Evolutionary conservation across 2,888 invertebrate genomes (phyloP), one percentile per base, ranked within the genome.

Genomic region (Gastracanthus pulcherrimus): DNA sequence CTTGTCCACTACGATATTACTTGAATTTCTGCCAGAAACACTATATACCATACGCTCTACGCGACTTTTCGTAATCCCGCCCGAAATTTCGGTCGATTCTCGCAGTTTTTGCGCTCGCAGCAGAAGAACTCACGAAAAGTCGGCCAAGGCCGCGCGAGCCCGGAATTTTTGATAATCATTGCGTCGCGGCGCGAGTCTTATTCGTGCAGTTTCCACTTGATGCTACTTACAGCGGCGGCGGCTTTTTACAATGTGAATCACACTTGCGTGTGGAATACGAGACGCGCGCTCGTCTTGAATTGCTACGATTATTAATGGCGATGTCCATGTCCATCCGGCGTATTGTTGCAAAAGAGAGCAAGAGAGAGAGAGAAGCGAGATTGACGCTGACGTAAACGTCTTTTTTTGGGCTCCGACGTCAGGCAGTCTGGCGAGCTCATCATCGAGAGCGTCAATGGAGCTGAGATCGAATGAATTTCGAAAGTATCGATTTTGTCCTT

Each of bases 291-390:
- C 38, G 26, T n/a, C 11, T 29, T 70, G 55, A 70, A 78, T 82
- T 66, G 70, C 58, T 64, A 64, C 36, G 71, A 76, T 71, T 79
- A 71, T 82, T 82, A 76, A 64, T 70, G 76, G 23, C 71, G n/a
- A n/a, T n/a, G n/a, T n/a, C n/a, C n/a, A n/a, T n/a, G 51, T 71
- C 58, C 75, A 51, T 76, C 77, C 76, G 75, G 70, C 66, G 34
- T 66, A 78, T 82, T 77, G 70, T 70, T 75, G 70, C 58, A 60
- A 71, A 80, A 71, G 55, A 55, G 5, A 45, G 19, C n/a, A 11
- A 51, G 51, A 7, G 23, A 19, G 55, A 23, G 55, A 3, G 55
- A 55, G 23, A 55, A 26, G 16, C 41, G 36, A 51, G 38, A 55
- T 23, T 16, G 23, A 29, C 19, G 58, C 72, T 81, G 81, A 76